phyloP scores from a whole-genome alignment of 2,888 invertebrate genomes.

The Coelinius sp. region DNA sequence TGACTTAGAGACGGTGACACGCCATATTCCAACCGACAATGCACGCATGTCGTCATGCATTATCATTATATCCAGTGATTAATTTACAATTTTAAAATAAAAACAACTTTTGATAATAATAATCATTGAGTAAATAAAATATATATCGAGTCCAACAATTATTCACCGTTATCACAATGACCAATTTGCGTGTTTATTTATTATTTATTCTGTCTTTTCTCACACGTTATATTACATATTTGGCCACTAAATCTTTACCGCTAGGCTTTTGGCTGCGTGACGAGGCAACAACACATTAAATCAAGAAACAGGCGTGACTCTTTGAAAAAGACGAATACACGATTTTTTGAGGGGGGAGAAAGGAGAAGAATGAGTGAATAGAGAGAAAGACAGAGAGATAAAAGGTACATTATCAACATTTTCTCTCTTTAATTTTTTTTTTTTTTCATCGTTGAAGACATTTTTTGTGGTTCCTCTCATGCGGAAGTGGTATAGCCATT shows the following conservation, averaged over 20 bases:
- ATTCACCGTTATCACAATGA: background rate
- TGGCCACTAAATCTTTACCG: constrained; percentile 12
- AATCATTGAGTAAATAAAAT: too few species aligned
- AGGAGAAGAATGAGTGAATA: background rate
- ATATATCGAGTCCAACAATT: background rate
- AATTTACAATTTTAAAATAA: too few species aligned
- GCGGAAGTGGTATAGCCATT: background rate
- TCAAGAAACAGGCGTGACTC: background rate
- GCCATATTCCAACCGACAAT: constrained; percentile 17
- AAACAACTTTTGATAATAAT: background rate
- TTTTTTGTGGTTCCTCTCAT: background rate
- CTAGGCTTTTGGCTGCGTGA: background rate
- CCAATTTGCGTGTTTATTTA: background rate
- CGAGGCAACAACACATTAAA: background rate
- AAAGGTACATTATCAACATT: background rate
- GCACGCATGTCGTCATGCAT: constrained; percentile 18
- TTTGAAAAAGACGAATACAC: background rate
- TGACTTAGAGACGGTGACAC: constrained; percentile 35
- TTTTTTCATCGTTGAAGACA: background rate
- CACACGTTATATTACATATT: background rate
- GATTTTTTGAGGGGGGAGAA: background rate
- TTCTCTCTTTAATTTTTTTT: background rate
- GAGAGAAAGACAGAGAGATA: background rate
- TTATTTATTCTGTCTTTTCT: background rate
- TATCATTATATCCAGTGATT: background rate